phyloP scores from a whole-genome alignment of 2,797 vertebrate genomes.

The Lepidocolaptes lacrymiger region DNA sequence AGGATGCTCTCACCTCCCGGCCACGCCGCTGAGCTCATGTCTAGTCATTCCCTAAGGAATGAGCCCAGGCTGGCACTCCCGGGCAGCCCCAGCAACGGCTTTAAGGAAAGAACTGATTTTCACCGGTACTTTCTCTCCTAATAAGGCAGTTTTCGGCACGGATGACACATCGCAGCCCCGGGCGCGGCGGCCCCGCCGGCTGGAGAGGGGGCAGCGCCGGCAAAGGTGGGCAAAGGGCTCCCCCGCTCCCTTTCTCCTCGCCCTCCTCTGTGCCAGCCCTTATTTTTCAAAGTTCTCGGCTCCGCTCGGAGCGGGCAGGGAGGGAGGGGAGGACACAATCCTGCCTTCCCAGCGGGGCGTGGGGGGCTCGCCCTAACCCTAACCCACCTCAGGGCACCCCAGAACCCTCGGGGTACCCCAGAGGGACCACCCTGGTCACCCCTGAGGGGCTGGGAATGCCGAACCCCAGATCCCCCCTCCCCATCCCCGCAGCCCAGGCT shows the following conservation, averaged over 20 bases:
- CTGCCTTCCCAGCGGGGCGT: fast-evolving
- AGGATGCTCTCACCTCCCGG: constrained; percentile 35
- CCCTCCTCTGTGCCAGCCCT: not conserved
- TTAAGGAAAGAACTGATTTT: constrained; percentile 56
- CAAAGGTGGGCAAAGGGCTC: not conserved
- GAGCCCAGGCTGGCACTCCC: constrained; percentile 16
- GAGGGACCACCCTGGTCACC: fast-evolving
- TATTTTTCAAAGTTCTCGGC: constrained; percentile 20
- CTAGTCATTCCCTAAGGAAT: constrained; percentile 38
- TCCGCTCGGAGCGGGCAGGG: not conserved
- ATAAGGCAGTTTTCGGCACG: constrained; percentile 50
- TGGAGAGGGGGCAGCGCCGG: not conserved
- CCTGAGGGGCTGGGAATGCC: not conserved
- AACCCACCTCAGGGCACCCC: not conserved
- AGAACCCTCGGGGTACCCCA: not conserved
- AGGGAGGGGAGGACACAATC: not conserved
- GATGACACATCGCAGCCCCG: constrained; percentile 40
- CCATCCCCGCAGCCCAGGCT: not conserved
- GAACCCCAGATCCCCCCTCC: not conserved
- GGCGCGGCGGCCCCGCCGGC: not conserved
- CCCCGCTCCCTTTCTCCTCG: not conserved
- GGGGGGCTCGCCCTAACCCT: not conserved
- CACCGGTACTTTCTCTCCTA: constrained; percentile 61
- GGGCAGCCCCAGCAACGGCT: not conserved
- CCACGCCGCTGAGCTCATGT: constrained; percentile 46